Evolutionary conservation across 2,888 invertebrate genomes (phyloP), one percentile per base, ranked within the genome.

Genomic region (Stenotaenia linearis): DNA sequence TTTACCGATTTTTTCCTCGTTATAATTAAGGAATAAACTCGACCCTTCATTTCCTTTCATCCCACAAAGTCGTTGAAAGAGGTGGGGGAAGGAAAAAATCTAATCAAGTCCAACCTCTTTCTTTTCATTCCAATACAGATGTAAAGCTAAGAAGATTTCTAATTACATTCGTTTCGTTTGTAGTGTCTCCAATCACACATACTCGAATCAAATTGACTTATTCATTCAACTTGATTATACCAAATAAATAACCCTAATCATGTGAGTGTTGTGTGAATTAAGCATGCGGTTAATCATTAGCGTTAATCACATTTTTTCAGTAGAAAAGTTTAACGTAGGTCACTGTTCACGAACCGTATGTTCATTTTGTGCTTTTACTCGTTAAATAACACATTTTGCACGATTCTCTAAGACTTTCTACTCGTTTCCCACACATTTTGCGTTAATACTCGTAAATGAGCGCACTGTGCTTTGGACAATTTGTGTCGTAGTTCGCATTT

Each of bases 151-250:
- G 45, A 45, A 61, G 61, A 61, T 61, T 61, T 25, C 61, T 61
- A 61, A 61, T 61, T 61, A 61, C 61, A 61, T 61, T 61, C 21
- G 61, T 61, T 45, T 61, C 61, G 23, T 61, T 61, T 61, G 25
- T 23, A 61, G 61, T 61, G 61, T 7, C 9, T 61, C 23, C 61
- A 61, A 61, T 61, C 61, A 23, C 23, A 61, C 61, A 21, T 61
- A 61, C 61, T 61, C 25, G 61, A 61, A 61, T 23, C 61, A 23
- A 61, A 25, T 61, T 21, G 61, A 25, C 61, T 61, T 61, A 61
- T 21, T 25, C 61, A 21, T 61, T 21, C 7, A 45, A 12, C n/a
- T 45, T 45, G 15, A 45, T 45, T 45, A 45, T 45, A 45, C 45
- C 45, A n/a, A n/a, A 45, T 45, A 45, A 45, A 45, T 45, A 45